A percentile compares a stretch with the other conserved stretches of the same genome.
phyloP scores from a whole-genome alignment of 2,113 vertebrate genomes.

The Diphyllodes magnificus region DNA sequence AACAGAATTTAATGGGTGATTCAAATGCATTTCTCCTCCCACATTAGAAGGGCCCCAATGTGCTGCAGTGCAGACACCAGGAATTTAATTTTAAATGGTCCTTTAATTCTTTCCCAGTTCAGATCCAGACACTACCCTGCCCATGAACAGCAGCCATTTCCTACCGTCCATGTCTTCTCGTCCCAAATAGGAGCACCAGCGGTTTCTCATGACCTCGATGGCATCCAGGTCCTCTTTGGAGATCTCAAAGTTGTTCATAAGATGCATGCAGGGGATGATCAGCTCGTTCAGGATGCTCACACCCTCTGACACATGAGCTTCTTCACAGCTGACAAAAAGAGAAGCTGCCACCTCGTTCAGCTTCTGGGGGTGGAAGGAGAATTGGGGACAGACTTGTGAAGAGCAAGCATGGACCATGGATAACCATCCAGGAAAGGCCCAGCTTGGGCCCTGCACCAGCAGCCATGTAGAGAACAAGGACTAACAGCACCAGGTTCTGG shows the following conservation, averaged over 20 bases:
- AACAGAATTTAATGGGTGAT: not conserved
- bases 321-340: constrained; percentile 83
- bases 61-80: not conserved
- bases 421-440: not conserved
- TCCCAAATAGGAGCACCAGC: constrained; percentile 92
- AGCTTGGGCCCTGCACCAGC: not conserved
- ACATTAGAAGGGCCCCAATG: rapidly evolving
- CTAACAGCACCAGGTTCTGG: not conserved
- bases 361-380: constrained; percentile 69
- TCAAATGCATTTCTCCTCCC: not conserved
- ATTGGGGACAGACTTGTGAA: not conserved
- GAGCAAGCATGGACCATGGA: not conserved
- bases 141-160: not conserved
- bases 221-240: constrained; percentile 85
- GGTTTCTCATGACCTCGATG: constrained; percentile 86
- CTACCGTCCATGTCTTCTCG: constrained; percentile 88
- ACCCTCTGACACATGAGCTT: constrained; percentile 80
- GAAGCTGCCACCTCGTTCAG: constrained; percentile 84
- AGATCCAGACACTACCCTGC: not conserved
- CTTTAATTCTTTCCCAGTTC: too few species aligned
- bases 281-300: constrained; percentile 85
- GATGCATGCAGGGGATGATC: constrained; percentile 94
- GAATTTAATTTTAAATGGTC: not conserved
- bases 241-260: constrained; percentile 79
- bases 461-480: not conserved